A percentile compares a stretch with the other conserved stretches of the same genome.
These are phyloP conservation scores for Ennomos fuscantarius DNA, from an alignment of 2,888 invertebrate genomes.

Conservation along the genomic window DNA sequence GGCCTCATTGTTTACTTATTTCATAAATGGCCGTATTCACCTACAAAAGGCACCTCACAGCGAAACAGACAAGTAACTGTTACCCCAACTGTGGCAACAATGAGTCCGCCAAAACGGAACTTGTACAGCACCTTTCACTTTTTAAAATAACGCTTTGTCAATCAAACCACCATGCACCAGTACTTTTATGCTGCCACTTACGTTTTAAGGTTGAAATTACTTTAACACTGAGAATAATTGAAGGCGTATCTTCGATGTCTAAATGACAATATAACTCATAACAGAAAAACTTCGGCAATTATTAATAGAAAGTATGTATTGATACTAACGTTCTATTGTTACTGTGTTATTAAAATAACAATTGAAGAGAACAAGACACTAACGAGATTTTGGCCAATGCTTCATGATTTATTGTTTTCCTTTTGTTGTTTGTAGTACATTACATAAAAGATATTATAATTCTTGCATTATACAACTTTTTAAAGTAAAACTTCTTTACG, in stretches of 20 bases:
- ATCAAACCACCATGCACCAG: constrained; percentile 27
- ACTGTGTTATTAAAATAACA: no score
- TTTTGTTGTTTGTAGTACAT: no score
- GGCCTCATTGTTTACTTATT: constrained; percentile 16
- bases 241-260: constrained; percentile 29
- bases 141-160: constrained; percentile 40
- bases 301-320: constrained; percentile 26
- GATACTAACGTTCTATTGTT: not conserved
- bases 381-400: no score
- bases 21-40: constrained; percentile 6
- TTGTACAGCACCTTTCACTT: constrained; percentile 57
- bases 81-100: constrained; percentile 16
- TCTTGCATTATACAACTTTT: no score
- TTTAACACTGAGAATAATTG: constrained; percentile 26
- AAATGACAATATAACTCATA: constrained; percentile 29
- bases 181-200: constrained; percentile 13
- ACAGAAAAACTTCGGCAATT: constrained; percentile 24
- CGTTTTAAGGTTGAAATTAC: constrained; percentile 25
- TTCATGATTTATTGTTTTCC: no score
- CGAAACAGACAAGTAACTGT: constrained; percentile 8
- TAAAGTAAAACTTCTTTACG: no score
- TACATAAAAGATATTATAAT: no score
- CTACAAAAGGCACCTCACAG: constrained; percentile 8
- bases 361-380: no score
- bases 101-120: constrained; percentile 51